These are phyloP conservation scores for Euura saliciscinereae DNA, from an alignment of 1,140 invertebrate species.

Conservation along the genomic window DNA sequence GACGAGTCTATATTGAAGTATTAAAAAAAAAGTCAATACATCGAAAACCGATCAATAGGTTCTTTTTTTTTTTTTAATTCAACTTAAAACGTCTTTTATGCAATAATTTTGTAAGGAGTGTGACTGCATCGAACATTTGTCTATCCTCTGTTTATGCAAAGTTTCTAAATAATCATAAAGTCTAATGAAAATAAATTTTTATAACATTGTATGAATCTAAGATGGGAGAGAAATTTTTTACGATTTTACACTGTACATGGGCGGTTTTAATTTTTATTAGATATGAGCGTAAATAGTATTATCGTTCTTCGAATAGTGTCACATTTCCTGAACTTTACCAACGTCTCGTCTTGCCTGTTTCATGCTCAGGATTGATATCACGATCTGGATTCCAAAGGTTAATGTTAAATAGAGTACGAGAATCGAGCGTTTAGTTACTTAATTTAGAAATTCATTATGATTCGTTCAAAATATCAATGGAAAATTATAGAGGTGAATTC, in stretches of 20 bases:
- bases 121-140: no score
- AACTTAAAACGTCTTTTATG: no score
- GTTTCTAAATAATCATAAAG: no score
- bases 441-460: background rate
- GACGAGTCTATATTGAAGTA: background rate
- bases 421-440: background rate
- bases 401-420: slow-evolving; percentile 3
- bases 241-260: no score
- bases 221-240: no score
- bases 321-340: background rate
- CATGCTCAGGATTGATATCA: background rate
- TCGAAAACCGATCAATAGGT: background rate
- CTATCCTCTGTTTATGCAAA: no score
- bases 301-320: background rate
- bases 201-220: no score
- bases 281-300: background rate
- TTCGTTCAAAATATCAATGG: background rate
- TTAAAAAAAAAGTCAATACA: background rate
- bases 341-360: background rate
- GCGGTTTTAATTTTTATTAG: background rate
- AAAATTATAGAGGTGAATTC: background rate
- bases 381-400: background rate
- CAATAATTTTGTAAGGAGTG: no score
- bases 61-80: background rate
- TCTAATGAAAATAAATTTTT: no score